These are phyloP conservation scores for Nephrotoma appendiculata DNA, from an alignment of 2,888 invertebrate genomes.

Conservation along the genomic window DNA sequence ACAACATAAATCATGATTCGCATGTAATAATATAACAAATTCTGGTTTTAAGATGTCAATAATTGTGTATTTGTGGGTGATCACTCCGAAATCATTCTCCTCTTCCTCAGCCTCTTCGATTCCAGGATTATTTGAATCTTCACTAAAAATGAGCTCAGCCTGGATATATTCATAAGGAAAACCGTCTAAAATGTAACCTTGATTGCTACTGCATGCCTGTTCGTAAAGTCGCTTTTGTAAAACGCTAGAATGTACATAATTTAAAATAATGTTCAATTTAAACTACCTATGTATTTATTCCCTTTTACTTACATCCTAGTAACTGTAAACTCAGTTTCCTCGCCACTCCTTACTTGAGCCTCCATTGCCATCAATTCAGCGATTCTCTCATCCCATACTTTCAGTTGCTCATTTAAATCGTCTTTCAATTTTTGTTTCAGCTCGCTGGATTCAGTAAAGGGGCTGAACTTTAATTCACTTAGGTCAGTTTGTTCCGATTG, in stretches of 20 bases:
- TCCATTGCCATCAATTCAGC: neutral
- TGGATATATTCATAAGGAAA: conserved; percentile 15
- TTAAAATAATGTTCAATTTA: neutral
- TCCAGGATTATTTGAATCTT: neutral
- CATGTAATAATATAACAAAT: conserved; percentile 12
- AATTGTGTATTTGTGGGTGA: neutral
- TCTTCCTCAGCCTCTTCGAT: neutral
- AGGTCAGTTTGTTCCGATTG: neutral
- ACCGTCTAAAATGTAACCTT: conserved; percentile 16
- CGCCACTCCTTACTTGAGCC: neutral
- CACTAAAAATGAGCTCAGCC: conserved; percentile 11
- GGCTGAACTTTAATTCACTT: neutral
- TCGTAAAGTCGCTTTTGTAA: neutral
- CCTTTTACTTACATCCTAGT: neutral
- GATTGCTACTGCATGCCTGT: conserved; percentile 13
- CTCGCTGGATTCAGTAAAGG: neutral
- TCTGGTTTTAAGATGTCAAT: neutral
- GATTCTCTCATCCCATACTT: neutral
- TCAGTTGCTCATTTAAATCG: neutral
- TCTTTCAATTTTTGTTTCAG: neutral
- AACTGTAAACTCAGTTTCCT: neutral
- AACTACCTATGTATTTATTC: neutral
- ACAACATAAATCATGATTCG: conserved; percentile 12
- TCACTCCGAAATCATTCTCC: neutral
- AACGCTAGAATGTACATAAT: neutral